Conservation (phyloP, 2,797 vertebrate species). For the Myotis pilosus region DNA sequence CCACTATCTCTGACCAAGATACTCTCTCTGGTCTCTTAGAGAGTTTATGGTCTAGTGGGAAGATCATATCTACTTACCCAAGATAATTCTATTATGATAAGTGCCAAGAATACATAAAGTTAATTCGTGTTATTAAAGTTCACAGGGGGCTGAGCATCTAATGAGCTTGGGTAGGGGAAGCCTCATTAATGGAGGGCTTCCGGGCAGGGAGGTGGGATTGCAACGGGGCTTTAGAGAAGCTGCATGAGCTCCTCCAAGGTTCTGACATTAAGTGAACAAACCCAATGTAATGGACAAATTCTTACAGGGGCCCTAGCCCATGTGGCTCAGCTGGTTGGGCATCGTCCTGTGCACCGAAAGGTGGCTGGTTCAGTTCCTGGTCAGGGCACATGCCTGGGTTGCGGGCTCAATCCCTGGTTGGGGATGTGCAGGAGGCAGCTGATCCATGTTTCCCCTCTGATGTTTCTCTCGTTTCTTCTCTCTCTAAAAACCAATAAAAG, state of each 20-base stretch:
- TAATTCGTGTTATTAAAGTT: background rate
- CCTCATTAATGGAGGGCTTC: background rate
- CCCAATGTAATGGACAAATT: background rate
- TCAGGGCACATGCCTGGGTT: no score
- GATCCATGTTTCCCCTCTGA: no score
- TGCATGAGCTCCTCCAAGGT: background rate
- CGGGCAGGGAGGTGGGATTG: background rate
- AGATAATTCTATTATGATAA: slow-evolving; percentile 45
- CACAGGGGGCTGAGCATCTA: background rate
- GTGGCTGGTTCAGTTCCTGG: no score
- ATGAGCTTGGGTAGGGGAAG: background rate
- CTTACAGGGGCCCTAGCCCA: no score
- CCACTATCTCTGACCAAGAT: background rate
- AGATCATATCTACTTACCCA: slow-evolving; percentile 60
- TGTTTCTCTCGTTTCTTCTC: no score
- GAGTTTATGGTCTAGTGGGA: slow-evolving; percentile 48
- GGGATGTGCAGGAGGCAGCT: no score
- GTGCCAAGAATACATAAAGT: background rate
- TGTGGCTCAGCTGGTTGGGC: no score
- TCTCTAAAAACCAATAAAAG: no score
- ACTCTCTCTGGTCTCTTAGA: background rate
- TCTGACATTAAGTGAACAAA: slow-evolving; percentile 25
- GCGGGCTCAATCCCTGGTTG: no score
- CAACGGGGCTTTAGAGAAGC: background rate
- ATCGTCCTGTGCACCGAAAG: no score